Percentiles rank a stretch among this genome's conserved stretches.
Conservation (phyloP, 2,113 vertebrate genomes). For the Genyomyrus donnyi region DNA sequence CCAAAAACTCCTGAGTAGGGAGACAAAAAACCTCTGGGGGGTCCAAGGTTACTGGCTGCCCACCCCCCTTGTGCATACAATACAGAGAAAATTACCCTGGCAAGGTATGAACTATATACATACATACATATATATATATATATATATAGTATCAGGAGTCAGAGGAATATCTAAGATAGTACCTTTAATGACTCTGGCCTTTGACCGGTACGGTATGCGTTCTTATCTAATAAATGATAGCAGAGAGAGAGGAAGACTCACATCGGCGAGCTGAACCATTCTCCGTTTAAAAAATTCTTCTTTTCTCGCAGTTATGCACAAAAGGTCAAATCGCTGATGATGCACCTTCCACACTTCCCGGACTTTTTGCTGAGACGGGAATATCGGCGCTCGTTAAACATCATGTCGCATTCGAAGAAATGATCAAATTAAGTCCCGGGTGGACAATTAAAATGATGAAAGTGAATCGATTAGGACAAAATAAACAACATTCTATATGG, state of each 20-base stretch:
- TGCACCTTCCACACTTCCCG: neutral
- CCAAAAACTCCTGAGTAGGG: neutral
- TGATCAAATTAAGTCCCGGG: neutral
- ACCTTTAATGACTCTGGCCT: neutral
- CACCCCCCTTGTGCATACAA: neutral
- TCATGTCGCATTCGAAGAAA: neutral
- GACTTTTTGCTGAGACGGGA: neutral
- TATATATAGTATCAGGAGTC: neutral
- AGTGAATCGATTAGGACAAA: neutral
- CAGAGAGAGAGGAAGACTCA: neutral
- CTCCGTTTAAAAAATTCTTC: neutral
- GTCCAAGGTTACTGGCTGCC: neutral
- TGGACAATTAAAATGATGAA: neutral
- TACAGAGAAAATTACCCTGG: slow-evolving; percentile 20
- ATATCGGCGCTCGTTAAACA: neutral
- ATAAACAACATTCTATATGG: neutral
- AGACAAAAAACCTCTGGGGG: neutral
- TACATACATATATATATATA: neutral
- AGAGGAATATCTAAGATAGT: neutral
- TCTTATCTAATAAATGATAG: neutral
- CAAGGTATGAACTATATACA: neutral
- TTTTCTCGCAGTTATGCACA: neutral
- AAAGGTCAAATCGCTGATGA: neutral
- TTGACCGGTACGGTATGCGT: neutral
- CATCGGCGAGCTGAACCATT: neutral